Base-by-base conservation (phyloP, 2,888 invertebrate species). In the Tipula confusa region DNA sequence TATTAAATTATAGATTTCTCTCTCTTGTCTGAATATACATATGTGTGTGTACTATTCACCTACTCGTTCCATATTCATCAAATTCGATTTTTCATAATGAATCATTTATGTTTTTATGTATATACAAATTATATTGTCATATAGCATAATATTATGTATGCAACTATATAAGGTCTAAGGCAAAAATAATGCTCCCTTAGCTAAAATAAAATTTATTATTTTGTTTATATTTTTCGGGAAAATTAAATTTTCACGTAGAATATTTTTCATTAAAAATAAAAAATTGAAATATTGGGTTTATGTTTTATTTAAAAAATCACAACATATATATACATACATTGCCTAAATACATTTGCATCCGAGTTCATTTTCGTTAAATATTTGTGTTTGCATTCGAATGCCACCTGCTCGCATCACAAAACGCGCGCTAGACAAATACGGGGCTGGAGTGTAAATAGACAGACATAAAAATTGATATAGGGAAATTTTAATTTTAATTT, bases 191-290 rank as follows among this genome's bases (percentile, higher is more conserved):
- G 7, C 7, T 24, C 24, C 24, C 18, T 11, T 24, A 64, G 24
- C n/a, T 43, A 64, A 64, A 64, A 43, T 43, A 43, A n/a, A n/a
- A n/a, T 43, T 48, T 48, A 7, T n/a, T n/a, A 1, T 48, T 48
- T 48, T 13, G 38, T 38, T 48, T n/a, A n/a, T n/a, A n/a, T 15
- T 48, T 18, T 18, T 5, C 5, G 48, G 18, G 18, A 48, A 48
- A 48, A 48, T 64, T 64, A 64, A 64, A 64, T 64, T 64, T 64
- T 64, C 64, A 64, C 9, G 43, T n/a, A 43, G 43, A 43, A 43
- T 64, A 64, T 64, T 64, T 64, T 64, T 64, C 64, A 64, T 64
- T 43, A 43, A 43, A 15, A 64, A 24, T 64, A n/a, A 64, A 64
- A 64, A 13, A 64, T 24, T 64, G 64, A 64, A 64, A 13, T 64